Conservation (phyloP, 2,797 vertebrate species). For the Lepus townsendii region DNA sequence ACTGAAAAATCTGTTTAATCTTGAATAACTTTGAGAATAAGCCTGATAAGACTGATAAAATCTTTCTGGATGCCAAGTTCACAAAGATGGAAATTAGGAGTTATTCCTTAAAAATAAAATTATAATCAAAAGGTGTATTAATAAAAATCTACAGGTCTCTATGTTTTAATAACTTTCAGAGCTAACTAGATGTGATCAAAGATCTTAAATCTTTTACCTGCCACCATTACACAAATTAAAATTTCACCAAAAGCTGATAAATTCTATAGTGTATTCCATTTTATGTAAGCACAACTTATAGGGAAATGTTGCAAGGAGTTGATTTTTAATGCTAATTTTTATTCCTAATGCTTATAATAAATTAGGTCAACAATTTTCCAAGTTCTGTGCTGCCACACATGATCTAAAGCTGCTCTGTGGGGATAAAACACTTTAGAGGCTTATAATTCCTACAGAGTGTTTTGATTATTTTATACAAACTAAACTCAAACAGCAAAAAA, state of each 20-base stretch:
- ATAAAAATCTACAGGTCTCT: neutral
- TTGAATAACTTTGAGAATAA: slow-evolving; percentile 27
- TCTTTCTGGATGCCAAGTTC: slow-evolving; percentile 41
- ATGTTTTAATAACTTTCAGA: slow-evolving; percentile 52
- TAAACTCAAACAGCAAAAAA: slow-evolving; percentile 74
- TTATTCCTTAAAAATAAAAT: slow-evolving; percentile 30
- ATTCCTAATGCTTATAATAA: slow-evolving; percentile 82
- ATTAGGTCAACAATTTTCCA: slow-evolving; percentile 77
- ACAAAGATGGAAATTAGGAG: slow-evolving; percentile 27
- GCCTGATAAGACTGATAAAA: neutral
- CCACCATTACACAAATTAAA: slow-evolving; percentile 54
- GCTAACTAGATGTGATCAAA: slow-evolving; percentile 58
- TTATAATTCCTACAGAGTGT: slow-evolving; percentile 82
- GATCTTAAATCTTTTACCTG: slow-evolving; percentile 63
- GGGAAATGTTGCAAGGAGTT: slow-evolving; percentile 54
- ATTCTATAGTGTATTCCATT: neutral
- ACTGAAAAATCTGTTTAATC: slow-evolving; percentile 32
- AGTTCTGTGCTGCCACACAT: slow-evolving; percentile 74
- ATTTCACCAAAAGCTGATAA: slow-evolving; percentile 57
- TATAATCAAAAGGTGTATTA: slow-evolving; percentile 35
- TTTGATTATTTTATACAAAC: slow-evolving; percentile 86
- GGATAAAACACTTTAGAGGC: slow-evolving; percentile 83
- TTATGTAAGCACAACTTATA: slow-evolving; percentile 34
- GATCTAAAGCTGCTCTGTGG: slow-evolving; percentile 71
- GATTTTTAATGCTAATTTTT: slow-evolving; percentile 81